Base-by-base conservation (phyloP, 2,113 vertebrate genomes). In the Lampris megalopsis region DNA sequence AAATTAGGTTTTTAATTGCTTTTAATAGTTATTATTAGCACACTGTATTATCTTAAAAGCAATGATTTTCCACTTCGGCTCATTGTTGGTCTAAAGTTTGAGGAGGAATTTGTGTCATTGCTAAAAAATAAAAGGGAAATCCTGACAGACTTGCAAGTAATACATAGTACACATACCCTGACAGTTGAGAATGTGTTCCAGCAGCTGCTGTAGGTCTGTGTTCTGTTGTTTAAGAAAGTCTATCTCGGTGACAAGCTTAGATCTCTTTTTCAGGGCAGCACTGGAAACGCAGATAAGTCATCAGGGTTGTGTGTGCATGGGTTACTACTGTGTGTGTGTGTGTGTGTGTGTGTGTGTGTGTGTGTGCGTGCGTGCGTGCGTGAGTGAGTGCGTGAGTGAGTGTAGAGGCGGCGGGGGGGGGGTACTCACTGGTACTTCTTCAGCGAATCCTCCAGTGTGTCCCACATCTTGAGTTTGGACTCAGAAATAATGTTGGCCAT, bases 351-450 rank as follows among this genome's bases (percentile, higher is more conserved):
- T 4, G 5, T 60, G 9, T 45, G 24, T 24, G 24, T 0, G 24
- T 24, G 24, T 0, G 24, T 24, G 24, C 24, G 24, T 24, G 24
- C 24, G 24, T 24, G 24, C 24, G 24, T 24, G 24, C 24, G 24
- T 24, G 24, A 24, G 24, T 24, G 24, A 24, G 24, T 24, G 24
- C 0, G 24, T 24, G 24, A 0, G 24, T 24, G 24, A 24, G 24
- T 24, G 24, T 24, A 24, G 24, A 24, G 24, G 24, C 24, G 24
- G 24, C 24, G 24, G 24, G 24, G 24, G 24, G 24, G 24, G 24
- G 24, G 24, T 65, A 91, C 96, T 94, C 73, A 98, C 97, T 94
- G 73, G 50, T 98, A 96, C 50, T 95, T 90, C 82, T 91, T 53
- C 60, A 97, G 77, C 0, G 78, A 90, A 0, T 47, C 50, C n/a